phyloP scores from a whole-genome alignment of 2,888 invertebrate species.

The Chaitophorus viminalis region DNA sequence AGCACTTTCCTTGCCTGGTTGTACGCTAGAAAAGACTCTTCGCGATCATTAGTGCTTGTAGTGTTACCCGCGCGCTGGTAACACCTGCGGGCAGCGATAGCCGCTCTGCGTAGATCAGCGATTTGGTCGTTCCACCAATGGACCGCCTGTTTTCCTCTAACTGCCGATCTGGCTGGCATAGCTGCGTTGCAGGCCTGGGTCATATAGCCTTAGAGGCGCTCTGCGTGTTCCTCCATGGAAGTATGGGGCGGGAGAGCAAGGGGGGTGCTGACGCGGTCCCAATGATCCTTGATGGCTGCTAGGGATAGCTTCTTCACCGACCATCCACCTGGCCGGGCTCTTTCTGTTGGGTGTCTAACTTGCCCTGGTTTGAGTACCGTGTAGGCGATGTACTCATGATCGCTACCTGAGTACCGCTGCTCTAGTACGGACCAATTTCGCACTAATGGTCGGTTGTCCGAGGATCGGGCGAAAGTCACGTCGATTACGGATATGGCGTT shows the following conservation, averaged over 20 bases:
- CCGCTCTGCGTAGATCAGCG: neutral
- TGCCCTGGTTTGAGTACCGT: neutral
- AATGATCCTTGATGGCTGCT: neutral
- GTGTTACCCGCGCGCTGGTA: neutral
- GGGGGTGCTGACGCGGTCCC: fast-evolving
- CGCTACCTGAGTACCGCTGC: neutral
- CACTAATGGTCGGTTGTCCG: neutral
- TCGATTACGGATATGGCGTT: neutral
- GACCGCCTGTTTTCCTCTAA: neutral
- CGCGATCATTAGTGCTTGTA: too few species aligned
- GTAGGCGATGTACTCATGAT: neutral
- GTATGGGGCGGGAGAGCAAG: neutral
- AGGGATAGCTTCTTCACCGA: neutral
- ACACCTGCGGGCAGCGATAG: neutral
- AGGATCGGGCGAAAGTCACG: neutral
- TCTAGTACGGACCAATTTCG: neutral
- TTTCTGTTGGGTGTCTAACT: too few species aligned
- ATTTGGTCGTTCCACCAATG: neutral
- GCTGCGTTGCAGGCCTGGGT: neutral
- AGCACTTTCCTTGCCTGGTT: too few species aligned
- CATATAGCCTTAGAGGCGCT: neutral
- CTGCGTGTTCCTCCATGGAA: neutral
- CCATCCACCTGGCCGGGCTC: neutral
- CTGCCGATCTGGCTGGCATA: neutral
- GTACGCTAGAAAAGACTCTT: too few species aligned